Evolutionary conservation across 1,140 invertebrate genomes (phyloP).

Genomic region (Penaeus indicus): DNA sequence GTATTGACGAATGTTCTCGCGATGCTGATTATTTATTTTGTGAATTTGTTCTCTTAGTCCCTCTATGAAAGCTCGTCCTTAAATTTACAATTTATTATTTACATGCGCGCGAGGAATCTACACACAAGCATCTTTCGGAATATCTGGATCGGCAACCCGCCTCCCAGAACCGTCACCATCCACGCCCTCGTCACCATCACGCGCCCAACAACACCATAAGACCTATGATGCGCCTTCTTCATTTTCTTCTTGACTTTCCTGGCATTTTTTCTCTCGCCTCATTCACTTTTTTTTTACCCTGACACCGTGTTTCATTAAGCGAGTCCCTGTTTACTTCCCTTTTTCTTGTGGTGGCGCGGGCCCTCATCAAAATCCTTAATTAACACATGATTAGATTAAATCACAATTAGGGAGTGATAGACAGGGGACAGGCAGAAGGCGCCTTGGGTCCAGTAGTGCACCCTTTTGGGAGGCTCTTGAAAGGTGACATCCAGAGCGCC

Average conservation of each 20-base stretch:
- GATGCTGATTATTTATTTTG: too few species aligned
- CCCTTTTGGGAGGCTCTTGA: conserved; percentile 14
- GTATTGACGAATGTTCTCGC: too few species aligned
- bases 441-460: conserved; percentile 3
- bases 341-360: conserved; percentile 49
- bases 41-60: too few species aligned
- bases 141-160: background rate
- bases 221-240: conserved; percentile 40
- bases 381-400: conserved; percentile 63
- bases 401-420: conserved; percentile 61
- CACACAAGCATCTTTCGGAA: too few species aligned
- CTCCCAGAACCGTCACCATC: background rate
- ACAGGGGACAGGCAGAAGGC: conserved; percentile 55
- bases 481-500: conserved; percentile 19
- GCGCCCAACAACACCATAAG: conserved; percentile 33
- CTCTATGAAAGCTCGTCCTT: too few species aligned
- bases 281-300: conserved; percentile 34
- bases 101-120: too few species aligned
- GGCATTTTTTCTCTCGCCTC: conserved; percentile 10
- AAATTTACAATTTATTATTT: too few species aligned
- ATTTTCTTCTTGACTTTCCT: conserved; percentile 52
- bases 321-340: conserved; percentile 54
- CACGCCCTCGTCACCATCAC: background rate
- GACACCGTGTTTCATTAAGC: conserved; percentile 57
- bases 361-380: conserved; percentile 62